Conservation (phyloP, 2,113 vertebrate species). For the Numida meleagris region DNA sequence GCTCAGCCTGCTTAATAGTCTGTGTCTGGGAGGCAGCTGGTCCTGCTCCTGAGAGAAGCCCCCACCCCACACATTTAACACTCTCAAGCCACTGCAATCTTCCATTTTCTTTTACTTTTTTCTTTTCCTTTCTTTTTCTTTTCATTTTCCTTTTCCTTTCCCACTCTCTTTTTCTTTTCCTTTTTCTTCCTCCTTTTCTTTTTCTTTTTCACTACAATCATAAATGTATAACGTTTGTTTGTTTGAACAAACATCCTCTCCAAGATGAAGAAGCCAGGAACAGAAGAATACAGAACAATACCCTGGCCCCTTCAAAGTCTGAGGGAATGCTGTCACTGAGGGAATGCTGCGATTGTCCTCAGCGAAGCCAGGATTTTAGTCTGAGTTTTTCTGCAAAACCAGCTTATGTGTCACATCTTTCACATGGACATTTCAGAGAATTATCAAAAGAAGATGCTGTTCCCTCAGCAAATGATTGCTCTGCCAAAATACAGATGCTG, state of each 20-base stretch:
- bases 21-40: not conserved
- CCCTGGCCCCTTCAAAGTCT: not conserved
- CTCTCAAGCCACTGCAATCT: not conserved
- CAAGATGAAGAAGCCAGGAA: not conserved
- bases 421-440: not conserved
- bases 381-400: not conserved
- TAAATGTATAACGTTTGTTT: not conserved
- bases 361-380: not conserved
- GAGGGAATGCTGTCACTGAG: not conserved
- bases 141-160: accelerated
- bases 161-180: not conserved
- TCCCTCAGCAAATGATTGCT: not conserved
- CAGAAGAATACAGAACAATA: not conserved
- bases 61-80: not conserved
- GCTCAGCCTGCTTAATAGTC: not conserved
- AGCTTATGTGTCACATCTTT: not conserved
- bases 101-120: not conserved
- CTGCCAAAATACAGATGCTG: not conserved
- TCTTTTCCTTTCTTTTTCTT: not conserved
- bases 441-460: not conserved
- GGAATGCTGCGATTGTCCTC: too few species aligned
- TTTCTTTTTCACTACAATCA: not conserved
- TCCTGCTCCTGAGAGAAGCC: not conserved
- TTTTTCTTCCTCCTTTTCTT: not conserved
- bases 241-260: not conserved